Evolutionary conservation across 2,888 invertebrate genomes (phyloP).

Genomic region (Ommatoiulus sabulosus): DNA sequence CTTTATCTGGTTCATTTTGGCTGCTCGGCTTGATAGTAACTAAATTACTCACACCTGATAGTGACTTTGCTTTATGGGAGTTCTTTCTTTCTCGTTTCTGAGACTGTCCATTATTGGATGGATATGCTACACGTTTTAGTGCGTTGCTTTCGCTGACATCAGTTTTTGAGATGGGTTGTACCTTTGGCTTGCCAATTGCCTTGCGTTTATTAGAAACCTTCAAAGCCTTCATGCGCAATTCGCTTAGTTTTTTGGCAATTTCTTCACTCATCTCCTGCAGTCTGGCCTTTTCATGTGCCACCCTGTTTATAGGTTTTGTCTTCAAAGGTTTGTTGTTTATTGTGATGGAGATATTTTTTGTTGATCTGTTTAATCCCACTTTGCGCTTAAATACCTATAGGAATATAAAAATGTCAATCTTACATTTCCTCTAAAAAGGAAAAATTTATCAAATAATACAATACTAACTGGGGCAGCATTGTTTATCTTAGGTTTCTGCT

Average conservation of each 20-base stretch:
- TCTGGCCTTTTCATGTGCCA: constrained; percentile 55
- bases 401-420: background rate
- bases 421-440: background rate
- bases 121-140: background rate
- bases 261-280: constrained; percentile 58
- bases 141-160: background rate
- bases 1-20: background rate
- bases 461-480: background rate
- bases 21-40: background rate
- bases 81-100: background rate
- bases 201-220: background rate
- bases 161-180: background rate
- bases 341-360: constrained; percentile 32
- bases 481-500: background rate
- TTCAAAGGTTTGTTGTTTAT: background rate
- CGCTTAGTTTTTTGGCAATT: constrained; percentile 55
- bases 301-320: constrained; percentile 31
- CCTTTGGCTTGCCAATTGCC: background rate
- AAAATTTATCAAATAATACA: background rate
- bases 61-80: background rate
- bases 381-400: background rate
- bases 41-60: background rate
- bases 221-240: constrained; percentile 51
- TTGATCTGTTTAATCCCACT: constrained; percentile 26
- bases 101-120: background rate